Conservation (phyloP, 1,140 invertebrate genomes). For the Neuroterus valhalla region DNA sequence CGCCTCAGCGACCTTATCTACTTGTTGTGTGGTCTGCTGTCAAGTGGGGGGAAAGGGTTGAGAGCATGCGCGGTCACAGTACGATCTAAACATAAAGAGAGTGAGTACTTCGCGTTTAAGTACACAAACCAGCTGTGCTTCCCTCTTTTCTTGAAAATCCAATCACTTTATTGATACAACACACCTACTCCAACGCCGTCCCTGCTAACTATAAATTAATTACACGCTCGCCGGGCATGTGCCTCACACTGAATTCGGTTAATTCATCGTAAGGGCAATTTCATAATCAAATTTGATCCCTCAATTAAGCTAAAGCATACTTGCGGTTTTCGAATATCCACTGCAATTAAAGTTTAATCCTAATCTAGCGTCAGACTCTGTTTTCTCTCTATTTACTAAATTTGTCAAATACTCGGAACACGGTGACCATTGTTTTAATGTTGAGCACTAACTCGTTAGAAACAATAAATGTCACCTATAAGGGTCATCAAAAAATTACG, state of each 20-base stretch:
- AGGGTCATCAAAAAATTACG: too few relatives aligned
- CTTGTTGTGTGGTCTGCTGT: too few relatives aligned
- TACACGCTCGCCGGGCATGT: slow-evolving; percentile 11
- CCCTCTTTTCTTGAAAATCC: neutral
- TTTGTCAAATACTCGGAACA: too few relatives aligned
- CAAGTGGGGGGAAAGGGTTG: too few relatives aligned
- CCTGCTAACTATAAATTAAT: slow-evolving; percentile 24
- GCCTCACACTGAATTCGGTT: slow-evolving; percentile 24
- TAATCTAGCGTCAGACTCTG: slow-evolving; percentile 5
- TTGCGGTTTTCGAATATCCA: slow-evolving; percentile 26
- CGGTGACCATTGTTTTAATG: too few relatives aligned
- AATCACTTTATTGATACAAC: slow-evolving; percentile 15
- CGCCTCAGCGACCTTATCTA: too few relatives aligned
- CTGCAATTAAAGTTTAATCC: slow-evolving; percentile 22
- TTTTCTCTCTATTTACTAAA: neutral
- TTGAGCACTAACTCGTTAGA: too few relatives aligned
- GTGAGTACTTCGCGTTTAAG: neutral
- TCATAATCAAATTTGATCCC: slow-evolving; percentile 28
- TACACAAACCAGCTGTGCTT: neutral
- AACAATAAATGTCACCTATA: too few relatives aligned
- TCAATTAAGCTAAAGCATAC: slow-evolving; percentile 29
- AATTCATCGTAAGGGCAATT: slow-evolving; percentile 25
- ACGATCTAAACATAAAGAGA: neutral
- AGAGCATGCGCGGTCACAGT: too few relatives aligned
- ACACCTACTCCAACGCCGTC: neutral